Conservation (phyloP, 1,140 invertebrate species). For the Drosophila orosa region DNA sequence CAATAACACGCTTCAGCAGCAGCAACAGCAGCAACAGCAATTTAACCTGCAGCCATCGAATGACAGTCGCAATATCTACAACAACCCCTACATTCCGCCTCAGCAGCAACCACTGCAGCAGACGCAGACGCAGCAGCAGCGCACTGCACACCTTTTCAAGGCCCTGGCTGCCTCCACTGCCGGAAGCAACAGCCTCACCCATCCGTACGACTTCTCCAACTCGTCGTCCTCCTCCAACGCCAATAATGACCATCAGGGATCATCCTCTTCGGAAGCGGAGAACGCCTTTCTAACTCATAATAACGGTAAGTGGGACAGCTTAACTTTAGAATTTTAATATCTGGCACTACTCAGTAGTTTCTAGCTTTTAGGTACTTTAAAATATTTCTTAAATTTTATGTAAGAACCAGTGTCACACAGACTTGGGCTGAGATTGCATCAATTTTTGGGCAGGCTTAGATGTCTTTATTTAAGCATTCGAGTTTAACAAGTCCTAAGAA, state of each 20-base stretch:
- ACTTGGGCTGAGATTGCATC: neutral
- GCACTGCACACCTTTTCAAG: slow-evolving; percentile 70
- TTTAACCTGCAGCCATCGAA: slow-evolving; percentile 70
- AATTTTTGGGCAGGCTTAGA: neutral
- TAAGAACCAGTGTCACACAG: neutral
- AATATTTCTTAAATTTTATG: neutral
- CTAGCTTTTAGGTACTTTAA: neutral
- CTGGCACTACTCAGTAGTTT: neutral
- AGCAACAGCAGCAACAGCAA: slow-evolving; percentile 64
- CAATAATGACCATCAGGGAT: slow-evolving; percentile 76
- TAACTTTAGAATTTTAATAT: too few relatives aligned
- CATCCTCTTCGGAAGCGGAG: slow-evolving; percentile 75
- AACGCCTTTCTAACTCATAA: slow-evolving; percentile 82
- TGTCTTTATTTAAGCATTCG: neutral
- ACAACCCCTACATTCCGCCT: slow-evolving; percentile 48
- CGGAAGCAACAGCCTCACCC: slow-evolving; percentile 67
- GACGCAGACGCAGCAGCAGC: slow-evolving; percentile 56
- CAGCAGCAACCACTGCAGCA: slow-evolving; percentile 45
- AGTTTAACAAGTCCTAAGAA: neutral
- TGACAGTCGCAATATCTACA: slow-evolving; percentile 75
- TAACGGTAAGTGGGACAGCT: slow-evolving; percentile 61
- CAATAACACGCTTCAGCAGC: slow-evolving; percentile 80
- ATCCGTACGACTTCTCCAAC: slow-evolving; percentile 80
- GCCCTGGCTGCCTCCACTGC: slow-evolving; percentile 61
- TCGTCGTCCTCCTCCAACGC: slow-evolving; percentile 72